Conservation (phyloP, 2,113 vertebrate species). For the Phocoena sinus region DNA sequence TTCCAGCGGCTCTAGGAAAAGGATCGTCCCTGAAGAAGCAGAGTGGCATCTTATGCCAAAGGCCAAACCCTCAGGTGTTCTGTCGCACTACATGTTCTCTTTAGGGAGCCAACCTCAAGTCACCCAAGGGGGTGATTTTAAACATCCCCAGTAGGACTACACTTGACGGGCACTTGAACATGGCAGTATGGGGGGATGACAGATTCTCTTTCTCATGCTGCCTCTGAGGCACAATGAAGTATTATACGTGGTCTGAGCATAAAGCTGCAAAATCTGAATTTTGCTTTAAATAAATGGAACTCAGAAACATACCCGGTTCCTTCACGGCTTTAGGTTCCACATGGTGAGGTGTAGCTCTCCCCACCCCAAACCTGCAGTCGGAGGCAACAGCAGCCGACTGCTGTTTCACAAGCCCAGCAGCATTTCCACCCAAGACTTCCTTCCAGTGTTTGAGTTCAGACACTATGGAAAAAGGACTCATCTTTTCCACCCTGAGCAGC, state of each 20-base stretch:
- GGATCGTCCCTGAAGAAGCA: background rate
- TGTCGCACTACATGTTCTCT: too few species aligned
- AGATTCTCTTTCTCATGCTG: background rate
- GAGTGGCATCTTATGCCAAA: background rate
- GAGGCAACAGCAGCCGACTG: background rate
- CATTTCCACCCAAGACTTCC: background rate
- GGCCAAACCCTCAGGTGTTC: background rate
- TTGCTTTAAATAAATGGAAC: background rate
- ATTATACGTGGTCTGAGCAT: fast-evolving
- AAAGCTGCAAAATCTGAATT: background rate
- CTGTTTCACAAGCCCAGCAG: background rate
- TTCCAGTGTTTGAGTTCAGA: background rate
- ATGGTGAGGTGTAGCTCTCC: too few species aligned
- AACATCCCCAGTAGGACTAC: fast-evolving
- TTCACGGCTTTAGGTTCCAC: background rate
- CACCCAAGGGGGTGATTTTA: background rate
- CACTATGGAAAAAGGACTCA: background rate
- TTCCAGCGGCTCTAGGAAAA: background rate
- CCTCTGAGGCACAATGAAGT: background rate
- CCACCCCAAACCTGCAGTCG: fast-evolving
- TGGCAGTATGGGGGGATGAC: fast-evolving
- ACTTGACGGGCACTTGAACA: fast-evolving
- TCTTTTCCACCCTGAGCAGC: background rate
- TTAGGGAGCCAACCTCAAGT: background rate
- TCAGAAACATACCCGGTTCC: background rate